Evolutionary conservation across 2,888 invertebrate species (phyloP).

Genomic region (Nomada hirtipes): DNA sequence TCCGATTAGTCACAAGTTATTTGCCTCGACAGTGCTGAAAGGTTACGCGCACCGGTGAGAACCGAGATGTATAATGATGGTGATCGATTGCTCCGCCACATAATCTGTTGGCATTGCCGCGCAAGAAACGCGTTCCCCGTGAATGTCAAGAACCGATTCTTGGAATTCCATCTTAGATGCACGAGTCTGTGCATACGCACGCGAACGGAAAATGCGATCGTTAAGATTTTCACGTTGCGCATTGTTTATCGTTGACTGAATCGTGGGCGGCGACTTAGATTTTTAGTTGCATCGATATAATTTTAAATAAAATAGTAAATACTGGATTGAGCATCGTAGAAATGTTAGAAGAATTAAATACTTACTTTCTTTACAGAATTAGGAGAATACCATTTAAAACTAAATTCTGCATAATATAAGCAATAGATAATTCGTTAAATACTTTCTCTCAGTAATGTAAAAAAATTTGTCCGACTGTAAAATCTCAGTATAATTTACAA

Average conservation of each 20-base stretch:
- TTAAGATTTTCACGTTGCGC: constrained; percentile 8
- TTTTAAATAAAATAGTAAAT: no score
- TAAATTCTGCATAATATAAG: no score
- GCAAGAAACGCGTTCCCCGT: constrained; percentile 58
- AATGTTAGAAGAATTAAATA: background rate
- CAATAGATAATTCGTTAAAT: no score
- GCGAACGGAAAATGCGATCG: constrained; percentile 28
- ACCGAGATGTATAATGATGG: constrained; percentile 48
- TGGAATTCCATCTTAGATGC: constrained; percentile 64
- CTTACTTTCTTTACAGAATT: no score
- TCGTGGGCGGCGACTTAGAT: background rate
- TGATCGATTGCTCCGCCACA: constrained; percentile 55
- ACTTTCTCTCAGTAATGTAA: no score
- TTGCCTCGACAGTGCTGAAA: constrained; percentile 37
- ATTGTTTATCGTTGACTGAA: constrained; percentile 7
- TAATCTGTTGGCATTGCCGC: constrained; percentile 61
- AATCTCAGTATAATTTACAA: no score
- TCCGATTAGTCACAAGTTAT: constrained; percentile 44
- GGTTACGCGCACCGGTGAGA: constrained; percentile 51
- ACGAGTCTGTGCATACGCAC: constrained; percentile 10
- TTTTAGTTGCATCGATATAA: background rate
- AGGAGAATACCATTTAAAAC: no score
- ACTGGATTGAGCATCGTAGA: background rate
- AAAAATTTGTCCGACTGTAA: no score
- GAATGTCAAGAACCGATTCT: constrained; percentile 72